Percentiles rank a stretch among this genome's conserved stretches.
Conservation (phyloP, 2,888 invertebrate species). For the Eilema caniola region DNA sequence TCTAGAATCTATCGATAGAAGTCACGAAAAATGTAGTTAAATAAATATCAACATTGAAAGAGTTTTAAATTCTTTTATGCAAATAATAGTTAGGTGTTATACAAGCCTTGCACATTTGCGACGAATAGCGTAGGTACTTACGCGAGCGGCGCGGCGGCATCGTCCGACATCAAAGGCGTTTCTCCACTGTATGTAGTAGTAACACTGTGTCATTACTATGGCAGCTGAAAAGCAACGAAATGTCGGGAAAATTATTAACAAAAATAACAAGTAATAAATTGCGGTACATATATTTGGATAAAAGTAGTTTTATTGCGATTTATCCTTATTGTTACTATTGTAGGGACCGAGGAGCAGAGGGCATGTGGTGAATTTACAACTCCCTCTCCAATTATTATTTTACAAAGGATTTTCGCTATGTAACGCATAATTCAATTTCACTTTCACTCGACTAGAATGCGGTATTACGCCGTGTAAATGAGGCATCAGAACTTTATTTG, state of each 20-base stretch:
- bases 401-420: background rate
- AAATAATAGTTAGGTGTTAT: no score
- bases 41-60: no score
- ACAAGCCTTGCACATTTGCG: no score
- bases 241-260: background rate
- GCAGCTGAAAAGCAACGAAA: background rate
- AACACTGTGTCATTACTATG: no score
- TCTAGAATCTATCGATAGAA: no score
- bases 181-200: no score
- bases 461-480: background rate
- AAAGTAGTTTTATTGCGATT: background rate
- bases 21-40: no score
- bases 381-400: background rate
- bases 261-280: slow-evolving; percentile 4
- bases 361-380: background rate
- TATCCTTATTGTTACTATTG: slow-evolving; percentile 1
- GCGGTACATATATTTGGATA: background rate
- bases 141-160: no score
- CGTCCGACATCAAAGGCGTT: no score
- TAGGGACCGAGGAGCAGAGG: background rate
- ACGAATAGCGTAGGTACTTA: no score
- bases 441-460: background rate
- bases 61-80: no score
- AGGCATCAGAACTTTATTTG: background rate
- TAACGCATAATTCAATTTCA: background rate